Evolutionary conservation across 2,888 invertebrate species (phyloP), one percentile per base, ranked within the genome.

Genomic region (Caenorhabditis zanzibari): DNA sequence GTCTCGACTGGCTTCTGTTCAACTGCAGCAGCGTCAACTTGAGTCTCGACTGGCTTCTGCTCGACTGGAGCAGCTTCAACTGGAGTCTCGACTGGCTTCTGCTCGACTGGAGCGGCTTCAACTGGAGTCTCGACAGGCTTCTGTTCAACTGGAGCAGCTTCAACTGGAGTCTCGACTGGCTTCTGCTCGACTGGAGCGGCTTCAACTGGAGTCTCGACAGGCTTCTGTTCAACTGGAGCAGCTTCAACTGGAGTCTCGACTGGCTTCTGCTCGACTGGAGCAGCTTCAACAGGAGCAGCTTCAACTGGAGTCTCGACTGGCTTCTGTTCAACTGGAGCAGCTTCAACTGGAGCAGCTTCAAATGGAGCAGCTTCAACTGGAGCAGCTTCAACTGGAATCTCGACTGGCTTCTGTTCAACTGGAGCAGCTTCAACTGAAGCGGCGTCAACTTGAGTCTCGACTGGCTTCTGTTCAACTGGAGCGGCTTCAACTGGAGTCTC

Each of bases 331-430:
- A 35, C 52, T 16, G 47, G 44, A 22, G 66, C 35, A 26, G 68
- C 41, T 24, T 81, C 54, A 49, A 49, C 49, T 49, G 49, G 59
- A 35, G 66, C 59, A 59, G 41, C 74, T 38, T 84, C 66, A 28
- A 58, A 59, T 61, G 32, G 32, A 28, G 41, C 58, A 12, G 26
- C 58, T 68, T 66, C 64, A 59, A 59, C 74, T 63, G 64, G 49
- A 47, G 64, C 58, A 59, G 44, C 74, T 59, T 58, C 56, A 56
- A 4, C 75, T 41, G 41, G 41, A 41, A 19, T 66, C 32, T 74
- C 35, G n/a, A 38, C 63, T 63, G 64, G 66, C 41, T 12, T n/a
- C 22, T 58, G 35, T 16, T 59, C 77, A n/a, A 52, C 38, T 52
- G 44, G 44, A 44, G 44, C 44, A 44, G 44, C 44, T 28, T 24